These are phyloP conservation scores for Athene cunicularia DNA, from an alignment of 2,113 vertebrate species.

Conservation along the genomic window DNA sequence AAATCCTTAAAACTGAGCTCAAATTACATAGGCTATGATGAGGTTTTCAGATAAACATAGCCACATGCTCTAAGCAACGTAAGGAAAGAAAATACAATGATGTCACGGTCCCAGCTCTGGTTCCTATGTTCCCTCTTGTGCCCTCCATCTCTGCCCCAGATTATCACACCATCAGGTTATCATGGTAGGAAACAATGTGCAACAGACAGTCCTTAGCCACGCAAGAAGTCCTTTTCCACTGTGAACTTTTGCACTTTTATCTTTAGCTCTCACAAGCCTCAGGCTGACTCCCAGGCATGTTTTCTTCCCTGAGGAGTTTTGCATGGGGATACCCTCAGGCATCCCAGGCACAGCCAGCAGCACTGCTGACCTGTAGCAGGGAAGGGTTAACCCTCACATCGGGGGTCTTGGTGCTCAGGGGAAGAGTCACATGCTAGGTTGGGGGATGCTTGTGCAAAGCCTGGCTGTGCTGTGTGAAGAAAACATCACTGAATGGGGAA, in stretches of 20 bases:
- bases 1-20: slow-evolving; percentile 32
- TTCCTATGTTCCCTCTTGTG: neutral
- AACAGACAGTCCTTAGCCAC: neutral
- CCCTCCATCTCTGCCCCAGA: neutral
- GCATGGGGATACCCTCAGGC: neutral
- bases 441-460: neutral
- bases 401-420: rapidly evolving
- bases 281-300: rapidly evolving
- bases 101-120: neutral
- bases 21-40: neutral
- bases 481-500: neutral
- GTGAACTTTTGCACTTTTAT: neutral
- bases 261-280: neutral
- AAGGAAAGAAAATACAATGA: slow-evolving; percentile 21
- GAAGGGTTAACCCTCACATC: neutral
- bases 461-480: neutral
- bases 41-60: slow-evolving; percentile 55
- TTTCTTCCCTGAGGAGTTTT: neutral
- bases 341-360: neutral
- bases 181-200: neutral
- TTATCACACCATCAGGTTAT: neutral
- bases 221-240: neutral
- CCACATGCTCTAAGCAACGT: neutral
- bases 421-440: neutral
- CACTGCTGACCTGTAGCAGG: neutral